These are phyloP conservation scores for Cerastoderma edule DNA, from an alignment of 2,888 invertebrate genomes.

Conservation along the genomic window DNA sequence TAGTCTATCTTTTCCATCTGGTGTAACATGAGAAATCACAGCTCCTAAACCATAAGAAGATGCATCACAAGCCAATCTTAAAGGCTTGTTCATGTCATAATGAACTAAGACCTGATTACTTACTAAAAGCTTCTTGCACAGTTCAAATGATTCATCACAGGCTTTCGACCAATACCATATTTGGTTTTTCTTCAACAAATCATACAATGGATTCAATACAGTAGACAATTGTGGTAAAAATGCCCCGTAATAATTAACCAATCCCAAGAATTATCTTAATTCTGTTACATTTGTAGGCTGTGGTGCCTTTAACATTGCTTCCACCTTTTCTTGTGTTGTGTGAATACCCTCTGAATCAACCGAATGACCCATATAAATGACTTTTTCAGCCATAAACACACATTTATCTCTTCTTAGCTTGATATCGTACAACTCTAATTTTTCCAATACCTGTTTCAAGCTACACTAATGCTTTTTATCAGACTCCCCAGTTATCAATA, in stretches of 20 bases:
- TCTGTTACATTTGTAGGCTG: constrained; percentile 36
- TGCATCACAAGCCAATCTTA: constrained; percentile 60
- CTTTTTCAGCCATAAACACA: constrained; percentile 29
- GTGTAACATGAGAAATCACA: constrained; percentile 72
- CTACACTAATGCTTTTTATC: constrained; percentile 32
- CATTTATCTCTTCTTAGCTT: constrained; percentile 36
- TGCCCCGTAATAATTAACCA: constrained; percentile 40
- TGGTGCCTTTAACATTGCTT: constrained; percentile 30
- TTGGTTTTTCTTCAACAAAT: not conserved
- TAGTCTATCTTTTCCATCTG: constrained; percentile 81
- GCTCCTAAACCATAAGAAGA: constrained; percentile 64
- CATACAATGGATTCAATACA: constrained; percentile 21
- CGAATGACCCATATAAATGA: constrained; percentile 49
- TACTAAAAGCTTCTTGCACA: constrained; percentile 23
- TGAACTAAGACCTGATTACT: constrained; percentile 40
- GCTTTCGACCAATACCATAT: constrained; percentile 1
- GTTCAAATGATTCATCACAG: constrained; percentile 22
- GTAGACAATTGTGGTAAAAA: constrained; percentile 37
- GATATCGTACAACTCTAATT: constrained; percentile 36
- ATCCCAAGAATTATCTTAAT: constrained; percentile 36
- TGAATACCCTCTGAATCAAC: constrained; percentile 44
- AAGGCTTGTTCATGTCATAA: constrained; percentile 44
- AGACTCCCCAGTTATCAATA: constrained; percentile 40
- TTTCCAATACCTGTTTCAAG: constrained; percentile 32
- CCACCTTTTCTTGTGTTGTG: no score